Evolutionary conservation across 2,888 invertebrate genomes (phyloP), one percentile per base, ranked within the genome.

Genomic region (Nemapogon koenigi): DNA sequence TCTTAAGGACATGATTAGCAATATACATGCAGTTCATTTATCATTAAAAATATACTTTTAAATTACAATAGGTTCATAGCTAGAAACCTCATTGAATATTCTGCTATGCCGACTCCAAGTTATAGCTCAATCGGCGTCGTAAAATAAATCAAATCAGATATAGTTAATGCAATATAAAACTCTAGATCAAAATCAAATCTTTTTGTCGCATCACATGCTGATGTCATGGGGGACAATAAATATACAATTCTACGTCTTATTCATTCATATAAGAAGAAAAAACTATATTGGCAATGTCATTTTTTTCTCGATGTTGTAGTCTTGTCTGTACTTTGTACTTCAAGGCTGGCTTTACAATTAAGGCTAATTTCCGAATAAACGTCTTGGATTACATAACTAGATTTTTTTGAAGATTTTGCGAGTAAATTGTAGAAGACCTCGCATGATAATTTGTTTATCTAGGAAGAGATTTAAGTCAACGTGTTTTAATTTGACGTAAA

Each of bases 311-410:
- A n/a, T 33, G 19, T 18, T 33, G 19, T 33, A 19, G 19, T 18
- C 19, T 33, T n/a, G 33, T 19, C n/a, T 17, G 16, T 32, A 32
- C 17, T 6, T 18, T 31, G 4, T 16, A 15, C 16, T 13, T 19
- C 33, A 33, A 33, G 33, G 33, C 13, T 19, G 11, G n/a, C 19
- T 3, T 18, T 19, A 33, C 33, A 33, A 33, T 33, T 33, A 33
- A 33, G 3, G n/a, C 33, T 33, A 33, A 33, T 33, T 33, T 33
- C 33, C 19, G 33, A 33, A 33, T 33, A 33, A 33, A 33, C 31
- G 33, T 19, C 28, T 28, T 13, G 28, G n/a, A n/a, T n/a, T n/a
- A n/a, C n/a, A n/a, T n/a, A n/a, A n/a, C n/a, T n/a, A n/a, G n/a
- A n/a, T n/a, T n/a, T n/a, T n/a, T n/a, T n/a, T n/a, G n/a, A n/a